A percentile compares a stretch with the other conserved stretches of the same genome.
phyloP scores from a whole-genome alignment of 2,113 vertebrate genomes.

The Tonatia bakeri region DNA sequence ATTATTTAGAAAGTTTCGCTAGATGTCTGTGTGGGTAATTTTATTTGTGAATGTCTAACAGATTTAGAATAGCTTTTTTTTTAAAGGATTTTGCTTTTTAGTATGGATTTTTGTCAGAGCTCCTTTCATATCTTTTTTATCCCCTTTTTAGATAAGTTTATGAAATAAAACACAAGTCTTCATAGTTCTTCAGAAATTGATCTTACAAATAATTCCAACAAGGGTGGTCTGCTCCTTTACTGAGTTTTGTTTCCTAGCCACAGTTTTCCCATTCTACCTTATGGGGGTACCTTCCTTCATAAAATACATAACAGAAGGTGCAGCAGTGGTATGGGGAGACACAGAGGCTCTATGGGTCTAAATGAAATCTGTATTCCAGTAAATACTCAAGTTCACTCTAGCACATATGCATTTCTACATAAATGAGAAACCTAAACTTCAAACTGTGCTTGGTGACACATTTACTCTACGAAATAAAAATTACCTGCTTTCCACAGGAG shows the following conservation, averaged over 20 bases:
- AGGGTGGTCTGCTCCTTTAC: not conserved
- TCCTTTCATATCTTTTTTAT: not conserved
- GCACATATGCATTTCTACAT: not conserved
- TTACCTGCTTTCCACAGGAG: not conserved
- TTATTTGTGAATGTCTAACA: conserved; percentile 67
- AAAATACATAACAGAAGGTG: not conserved
- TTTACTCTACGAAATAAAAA: not conserved
- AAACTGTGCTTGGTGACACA: not conserved
- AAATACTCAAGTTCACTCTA: not conserved
- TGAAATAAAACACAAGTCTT: not conserved
- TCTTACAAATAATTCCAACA: not conserved
- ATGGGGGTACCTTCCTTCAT: not conserved
- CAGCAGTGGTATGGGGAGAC: not conserved
- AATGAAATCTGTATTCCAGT: not conserved
- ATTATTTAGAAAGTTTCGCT: conserved; percentile 71
- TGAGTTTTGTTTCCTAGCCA: not conserved
- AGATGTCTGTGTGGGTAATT: conserved; percentile 68
- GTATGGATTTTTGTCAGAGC: not conserved
- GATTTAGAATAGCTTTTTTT: conserved; percentile 43
- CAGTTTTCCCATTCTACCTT: not conserved
- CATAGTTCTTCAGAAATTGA: not conserved
- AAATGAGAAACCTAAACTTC: not conserved
- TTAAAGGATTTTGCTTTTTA: not conserved
- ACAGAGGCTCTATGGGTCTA: not conserved
- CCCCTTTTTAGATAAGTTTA: not conserved